Evolutionary conservation across 2,888 invertebrate species (phyloP).

Genomic region (Eumacrocentrus americanus): DNA sequence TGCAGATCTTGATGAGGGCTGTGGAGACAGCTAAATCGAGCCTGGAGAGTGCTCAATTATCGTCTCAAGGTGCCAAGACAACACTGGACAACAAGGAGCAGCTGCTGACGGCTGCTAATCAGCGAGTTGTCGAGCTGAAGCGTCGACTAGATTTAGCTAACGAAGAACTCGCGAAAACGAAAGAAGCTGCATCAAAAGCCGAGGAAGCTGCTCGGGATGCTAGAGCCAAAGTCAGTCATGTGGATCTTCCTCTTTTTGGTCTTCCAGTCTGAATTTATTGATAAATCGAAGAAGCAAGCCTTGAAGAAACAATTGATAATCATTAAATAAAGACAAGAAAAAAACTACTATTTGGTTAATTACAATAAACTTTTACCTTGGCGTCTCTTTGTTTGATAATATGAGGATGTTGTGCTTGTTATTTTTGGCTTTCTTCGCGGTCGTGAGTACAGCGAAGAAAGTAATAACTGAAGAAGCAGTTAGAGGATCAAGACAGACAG

Average conservation of each 20-base stretch:
- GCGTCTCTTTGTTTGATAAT: background rate
- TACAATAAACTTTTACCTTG: background rate
- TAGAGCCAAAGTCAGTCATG: slow-evolving; percentile 66
- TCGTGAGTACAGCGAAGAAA: too few species aligned
- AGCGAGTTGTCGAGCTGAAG: slow-evolving; percentile 69
- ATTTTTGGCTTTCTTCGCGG: background rate
- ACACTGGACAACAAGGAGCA: slow-evolving; percentile 72
- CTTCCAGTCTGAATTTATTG: background rate
- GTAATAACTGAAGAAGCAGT: too few species aligned
- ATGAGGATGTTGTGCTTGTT: slow-evolving; percentile 4
- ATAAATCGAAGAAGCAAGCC: slow-evolving; percentile 31
- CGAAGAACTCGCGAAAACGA: slow-evolving; percentile 70
- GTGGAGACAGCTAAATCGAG: slow-evolving; percentile 65
- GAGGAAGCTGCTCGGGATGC: slow-evolving; percentile 73
- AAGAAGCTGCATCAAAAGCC: slow-evolving; percentile 72
- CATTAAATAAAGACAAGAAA: slow-evolving; percentile 1
- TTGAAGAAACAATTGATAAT: background rate
- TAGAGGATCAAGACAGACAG: too few species aligned
- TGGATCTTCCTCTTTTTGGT: slow-evolving; percentile 54
- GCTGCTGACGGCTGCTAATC: slow-evolving; percentile 71
- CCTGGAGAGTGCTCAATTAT: slow-evolving; percentile 69
- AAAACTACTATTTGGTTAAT: background rate
- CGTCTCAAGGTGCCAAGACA: slow-evolving; percentile 65
- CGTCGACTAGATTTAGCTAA: slow-evolving; percentile 70
- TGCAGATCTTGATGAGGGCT: slow-evolving; percentile 62